Base-by-base conservation (phyloP, 2,888 invertebrate genomes). In the Eustalomyia histrio region DNA sequence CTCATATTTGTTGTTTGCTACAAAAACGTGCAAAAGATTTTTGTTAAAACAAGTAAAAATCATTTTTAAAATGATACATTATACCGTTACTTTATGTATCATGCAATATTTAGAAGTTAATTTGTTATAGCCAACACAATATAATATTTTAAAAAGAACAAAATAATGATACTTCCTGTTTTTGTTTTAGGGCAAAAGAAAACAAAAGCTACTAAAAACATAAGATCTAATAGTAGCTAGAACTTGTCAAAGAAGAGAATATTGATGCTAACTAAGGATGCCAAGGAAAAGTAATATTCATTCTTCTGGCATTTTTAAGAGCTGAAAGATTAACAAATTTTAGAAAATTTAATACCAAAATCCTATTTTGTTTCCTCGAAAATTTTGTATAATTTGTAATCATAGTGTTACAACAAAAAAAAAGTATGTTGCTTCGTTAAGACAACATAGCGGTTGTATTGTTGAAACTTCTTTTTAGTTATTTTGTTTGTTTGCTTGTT, bases 101-200 rank as follows among this genome's bases (percentile, higher is more conserved):
- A 43, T 67, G 55, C 55, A 67, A 39, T 57, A 55, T 57, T 24
- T 57, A 17, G 55, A 35, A 53, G 53, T 55, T 67, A 67, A 67
- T 67, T 67, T 67, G 67, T 67, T 55, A 67, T 55, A 55, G 55
- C 43, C 35, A 18, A 39, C 67, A 67, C n/a, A 47, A 47, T 6
- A n/a, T 67, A 55, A 57, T 10, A 43, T 55, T 18, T 67, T 67
- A 57, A 55, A 57, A 21, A 43, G 67, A 55, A 67, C n/a, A n/a
- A 12, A 43, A 67, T 55, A 57, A 14, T 6, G 29, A 6, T 29
- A 43, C 67, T 67, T 67, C 24, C 43, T 21, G 35, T 6, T 16
- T n/a, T 47, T 50, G 18, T 29, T 50, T 14, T 33, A 6, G 18
- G 16, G 8, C 14, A 67, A 43, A 35, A 65, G 16, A 18, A 39